Conservation (phyloP, 2,888 invertebrate genomes). For the Rhimphoctona megacephalus region DNA sequence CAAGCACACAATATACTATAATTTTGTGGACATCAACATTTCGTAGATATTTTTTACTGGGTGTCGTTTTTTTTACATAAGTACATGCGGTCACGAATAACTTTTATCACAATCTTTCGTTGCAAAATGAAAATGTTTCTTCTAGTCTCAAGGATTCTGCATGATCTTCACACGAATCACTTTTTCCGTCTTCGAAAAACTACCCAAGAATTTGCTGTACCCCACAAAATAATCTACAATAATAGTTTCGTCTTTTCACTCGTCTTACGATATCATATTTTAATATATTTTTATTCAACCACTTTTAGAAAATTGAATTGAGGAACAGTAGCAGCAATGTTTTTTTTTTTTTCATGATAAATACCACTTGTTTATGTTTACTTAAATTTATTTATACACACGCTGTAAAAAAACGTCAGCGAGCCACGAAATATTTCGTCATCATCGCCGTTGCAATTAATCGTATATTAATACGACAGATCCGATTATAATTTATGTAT, state of each 20-base stretch:
- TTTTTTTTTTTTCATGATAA: slow-evolving; percentile 13
- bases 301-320: slow-evolving; percentile 46
- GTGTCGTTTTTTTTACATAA: not conserved
- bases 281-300: not conserved
- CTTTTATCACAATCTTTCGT: slow-evolving; percentile 46
- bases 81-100: slow-evolving; percentile 6
- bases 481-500: slow-evolving; percentile 58
- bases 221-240: slow-evolving; percentile 15
- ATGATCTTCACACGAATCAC: slow-evolving; percentile 5
- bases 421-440: slow-evolving; percentile 53
- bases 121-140: slow-evolving; percentile 18
- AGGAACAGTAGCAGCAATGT: slow-evolving; percentile 54
- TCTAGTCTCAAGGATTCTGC: slow-evolving; percentile 12
- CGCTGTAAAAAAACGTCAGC: slow-evolving; percentile 40
- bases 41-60: slow-evolving; percentile 1
- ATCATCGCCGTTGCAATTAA: slow-evolving; percentile 22
- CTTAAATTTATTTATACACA: slow-evolving; percentile 32
- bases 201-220: slow-evolving; percentile 22
- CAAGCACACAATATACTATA: slow-evolving; percentile 8
- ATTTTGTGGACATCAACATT: slow-evolving; percentile 18
- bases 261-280: slow-evolving; percentile 18
- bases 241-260: slow-evolving; percentile 46
- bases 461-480: slow-evolving; percentile 40
- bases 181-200: slow-evolving; percentile 24
- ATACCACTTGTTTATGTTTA: slow-evolving; percentile 27